A percentile compares a stretch with the other conserved stretches of the same genome.
Evolutionary conservation across 1,140 invertebrate genomes (phyloP).

Genomic region (Drosophila mauritiana): DNA sequence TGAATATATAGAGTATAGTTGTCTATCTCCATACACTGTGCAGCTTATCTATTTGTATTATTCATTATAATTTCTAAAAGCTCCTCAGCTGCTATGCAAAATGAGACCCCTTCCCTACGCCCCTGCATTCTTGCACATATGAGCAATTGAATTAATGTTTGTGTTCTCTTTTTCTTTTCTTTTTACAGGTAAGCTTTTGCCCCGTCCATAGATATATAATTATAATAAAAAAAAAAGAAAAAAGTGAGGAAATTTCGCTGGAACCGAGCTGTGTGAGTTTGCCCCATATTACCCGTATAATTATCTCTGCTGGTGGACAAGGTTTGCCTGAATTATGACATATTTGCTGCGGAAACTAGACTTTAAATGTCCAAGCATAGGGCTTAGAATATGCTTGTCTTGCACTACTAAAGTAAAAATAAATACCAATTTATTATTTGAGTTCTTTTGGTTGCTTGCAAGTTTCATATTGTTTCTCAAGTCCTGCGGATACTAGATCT

Average conservation of each 20-base stretch:
- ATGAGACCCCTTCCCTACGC: neutral
- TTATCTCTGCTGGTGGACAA: neutral
- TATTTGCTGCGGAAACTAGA: neutral
- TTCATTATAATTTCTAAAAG: neutral
- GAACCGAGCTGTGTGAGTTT: slow-evolving; percentile 22
- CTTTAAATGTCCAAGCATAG: neutral
- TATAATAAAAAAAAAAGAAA: neutral
- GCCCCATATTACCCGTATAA: neutral
- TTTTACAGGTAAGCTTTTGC: slow-evolving; percentile 62
- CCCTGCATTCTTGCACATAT: neutral
- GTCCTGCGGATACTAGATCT: neutral
- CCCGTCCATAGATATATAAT: neutral
- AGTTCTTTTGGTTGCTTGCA: no score
- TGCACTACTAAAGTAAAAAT: no score
- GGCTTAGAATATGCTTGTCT: no score
- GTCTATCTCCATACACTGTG: neutral
- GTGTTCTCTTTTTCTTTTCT: slow-evolving; percentile 13
- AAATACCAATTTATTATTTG: no score
- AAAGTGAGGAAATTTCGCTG: neutral
- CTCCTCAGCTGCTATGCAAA: no score
- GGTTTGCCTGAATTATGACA: slow-evolving; percentile 1
- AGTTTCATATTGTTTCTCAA: neutral
- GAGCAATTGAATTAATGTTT: slow-evolving; percentile 14
- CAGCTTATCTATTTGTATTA: neutral
- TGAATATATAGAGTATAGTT: neutral